phyloP scores from a whole-genome alignment of 2,113 vertebrate genomes.

The Phrynocephalus versicolor region DNA sequence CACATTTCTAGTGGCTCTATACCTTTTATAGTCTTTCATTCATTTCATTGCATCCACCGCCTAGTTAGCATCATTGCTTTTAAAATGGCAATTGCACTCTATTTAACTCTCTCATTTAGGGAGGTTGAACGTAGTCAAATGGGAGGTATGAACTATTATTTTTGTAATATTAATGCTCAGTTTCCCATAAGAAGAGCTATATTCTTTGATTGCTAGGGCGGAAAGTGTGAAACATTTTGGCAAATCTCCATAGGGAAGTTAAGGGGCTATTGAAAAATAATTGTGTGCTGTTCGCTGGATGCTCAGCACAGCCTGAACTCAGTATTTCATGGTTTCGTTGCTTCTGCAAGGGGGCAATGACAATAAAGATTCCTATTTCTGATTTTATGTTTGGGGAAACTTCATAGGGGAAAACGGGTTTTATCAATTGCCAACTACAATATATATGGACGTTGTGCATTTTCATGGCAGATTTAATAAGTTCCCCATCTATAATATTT shows the following conservation, averaged over 20 bases:
- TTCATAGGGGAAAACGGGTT: background rate
- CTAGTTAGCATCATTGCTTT: background rate
- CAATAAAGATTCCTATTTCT: too few relatives aligned
- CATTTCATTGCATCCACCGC: background rate
- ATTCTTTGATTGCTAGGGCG: background rate
- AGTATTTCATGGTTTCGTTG: background rate
- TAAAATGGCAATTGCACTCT: background rate
- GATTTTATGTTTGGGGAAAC: slow-evolving; percentile 13
- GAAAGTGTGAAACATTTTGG: fast-evolving
- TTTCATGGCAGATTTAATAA: slow-evolving; percentile 8
- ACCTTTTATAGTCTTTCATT: background rate
- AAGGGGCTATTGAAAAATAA: background rate
- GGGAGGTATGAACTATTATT: slow-evolving; percentile 1
- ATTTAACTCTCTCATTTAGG: background rate
- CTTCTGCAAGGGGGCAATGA: too few relatives aligned
- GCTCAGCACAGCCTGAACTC: background rate
- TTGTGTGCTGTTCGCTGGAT: background rate
- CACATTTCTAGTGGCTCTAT: background rate
- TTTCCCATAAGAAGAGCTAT: background rate
- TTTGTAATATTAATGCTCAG: slow-evolving; percentile 5
- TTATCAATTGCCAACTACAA: background rate
- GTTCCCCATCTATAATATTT: background rate
- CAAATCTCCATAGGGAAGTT: background rate
- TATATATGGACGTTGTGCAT: background rate
- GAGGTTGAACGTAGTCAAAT: background rate